Conservation (phyloP, 2,113 vertebrate genomes). For the Percina caprodes region DNA sequence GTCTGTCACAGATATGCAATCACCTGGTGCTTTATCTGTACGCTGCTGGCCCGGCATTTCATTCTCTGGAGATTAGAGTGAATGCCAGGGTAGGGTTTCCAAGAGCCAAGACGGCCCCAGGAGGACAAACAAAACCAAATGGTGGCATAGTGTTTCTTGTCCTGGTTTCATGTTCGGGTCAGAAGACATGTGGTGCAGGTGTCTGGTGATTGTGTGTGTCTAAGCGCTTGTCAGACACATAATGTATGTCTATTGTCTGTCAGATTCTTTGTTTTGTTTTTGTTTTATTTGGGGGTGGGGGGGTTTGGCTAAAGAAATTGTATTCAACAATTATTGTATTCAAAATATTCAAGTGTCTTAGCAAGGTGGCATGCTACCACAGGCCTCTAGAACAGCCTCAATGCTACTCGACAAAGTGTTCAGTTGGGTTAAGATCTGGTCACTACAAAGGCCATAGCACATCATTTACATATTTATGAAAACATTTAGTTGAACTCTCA, state of each 20-base stretch:
- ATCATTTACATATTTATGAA: not conserved
- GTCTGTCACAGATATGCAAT: constrained; percentile 68
- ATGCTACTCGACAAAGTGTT: not conserved
- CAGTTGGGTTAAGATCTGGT: not conserved
- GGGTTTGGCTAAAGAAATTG: not conserved
- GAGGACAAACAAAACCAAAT: constrained; percentile 73
- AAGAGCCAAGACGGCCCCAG: constrained; percentile 60
- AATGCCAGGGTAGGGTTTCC: constrained; percentile 66
- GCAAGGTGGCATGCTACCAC: not conserved
- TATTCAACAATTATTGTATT: not conserved
- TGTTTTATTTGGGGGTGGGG: too few relatives aligned
- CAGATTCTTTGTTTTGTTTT: not conserved
- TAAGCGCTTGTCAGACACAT: constrained; percentile 14
- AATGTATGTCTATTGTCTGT: constrained; percentile 12
- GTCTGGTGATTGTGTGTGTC: constrained; percentile 51
- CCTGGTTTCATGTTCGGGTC: constrained; percentile 73
- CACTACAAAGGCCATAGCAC: not conserved
- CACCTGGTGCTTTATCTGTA: constrained; percentile 63
- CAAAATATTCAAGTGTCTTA: not conserved
- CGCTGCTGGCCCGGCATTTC: constrained; percentile 37
- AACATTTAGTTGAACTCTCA: not conserved
- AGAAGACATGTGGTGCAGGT: constrained; percentile 55
- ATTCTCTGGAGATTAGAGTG: constrained; percentile 65
- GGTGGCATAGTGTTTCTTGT: constrained; percentile 67
- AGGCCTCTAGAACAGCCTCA: not conserved